Evolutionary conservation across 2,113 vertebrate species (phyloP), one percentile per base, ranked within the genome.

Genomic region (Phoenicopterus ruber): DNA sequence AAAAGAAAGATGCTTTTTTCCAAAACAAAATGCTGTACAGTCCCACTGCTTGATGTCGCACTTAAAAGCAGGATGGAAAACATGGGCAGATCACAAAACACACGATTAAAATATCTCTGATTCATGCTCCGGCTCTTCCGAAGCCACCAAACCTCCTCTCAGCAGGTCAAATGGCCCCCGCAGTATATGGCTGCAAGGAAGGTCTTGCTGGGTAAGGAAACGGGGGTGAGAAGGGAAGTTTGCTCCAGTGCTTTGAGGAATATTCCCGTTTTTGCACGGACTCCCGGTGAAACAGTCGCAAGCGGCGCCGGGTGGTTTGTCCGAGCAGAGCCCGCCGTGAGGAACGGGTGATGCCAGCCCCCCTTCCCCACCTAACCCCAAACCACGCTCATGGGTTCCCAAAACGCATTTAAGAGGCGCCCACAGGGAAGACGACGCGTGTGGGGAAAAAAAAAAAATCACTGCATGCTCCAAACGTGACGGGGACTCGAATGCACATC

Each of bases 401-500:
- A 7, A 54, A 88, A 42, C 50, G 25, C n/a, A 5, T 4, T 10
- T 3, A 17, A 54, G 76, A 70, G 80, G 52, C 2, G 1, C 69
- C 63, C 59, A 63, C 2, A 13, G 55, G 46, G 63, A 31, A 70
- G 50, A 29, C 9, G 13, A 54, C 0, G 6, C 46, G 17, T 0
- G 8, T 17, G 2, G 29, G 65, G 8, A 29, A 31, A 25, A 63
- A 46, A 42, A 42, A 19, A 14, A 36, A 78, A 70, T 28, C 54
- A n/a, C 26, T 9, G 71, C 32, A 2, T 6, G 17, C n/a, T 70
- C 47, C 66, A 57, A 50, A 31, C 4, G 15, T 42, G 85, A 77
- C 0, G 0, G 62, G 28, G 54, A 40, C 67, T 34, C 4, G 0
- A 46, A 32, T 1, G 16, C 26, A 8, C 25, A 28, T 3, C 25